Percentiles rank a stretch among this genome's conserved stretches.
phyloP scores from a whole-genome alignment of 2,113 vertebrate species.

The Ophiodon elongatus region DNA sequence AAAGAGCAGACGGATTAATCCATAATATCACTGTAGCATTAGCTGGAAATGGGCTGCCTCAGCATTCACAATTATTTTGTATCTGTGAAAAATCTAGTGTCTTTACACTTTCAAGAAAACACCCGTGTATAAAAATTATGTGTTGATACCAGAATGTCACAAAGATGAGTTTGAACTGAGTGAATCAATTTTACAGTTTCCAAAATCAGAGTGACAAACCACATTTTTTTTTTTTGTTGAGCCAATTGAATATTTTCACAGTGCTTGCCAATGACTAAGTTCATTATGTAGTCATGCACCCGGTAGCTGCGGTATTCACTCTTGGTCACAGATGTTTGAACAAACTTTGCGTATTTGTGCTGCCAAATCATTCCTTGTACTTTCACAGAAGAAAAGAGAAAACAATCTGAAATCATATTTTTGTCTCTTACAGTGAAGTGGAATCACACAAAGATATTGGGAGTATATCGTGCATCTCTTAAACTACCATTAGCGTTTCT shows the following conservation, averaged over 20 bases:
- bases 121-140: not conserved
- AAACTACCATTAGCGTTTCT: slow-evolving; percentile 15
- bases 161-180: not conserved
- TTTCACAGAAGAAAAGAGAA: slow-evolving; percentile 43
- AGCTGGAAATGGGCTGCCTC: slow-evolving; percentile 35
- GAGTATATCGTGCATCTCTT: slow-evolving; percentile 26
- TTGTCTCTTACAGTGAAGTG: slow-evolving; percentile 25
- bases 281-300: not conserved
- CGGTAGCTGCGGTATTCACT: slow-evolving; percentile 14
- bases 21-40: slow-evolving; percentile 23
- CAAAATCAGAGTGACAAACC: not conserved
- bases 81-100: slow-evolving; percentile 38
- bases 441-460: slow-evolving; percentile 25
- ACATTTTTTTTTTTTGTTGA: not conserved
- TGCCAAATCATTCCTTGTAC: slow-evolving; percentile 70
- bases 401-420: slow-evolving; percentile 10
- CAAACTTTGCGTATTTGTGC: slow-evolving; percentile 22
- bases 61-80: slow-evolving; percentile 20
- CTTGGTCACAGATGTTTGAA: slow-evolving; percentile 1
- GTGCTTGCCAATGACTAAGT: slow-evolving; percentile 1
- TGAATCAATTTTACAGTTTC: not conserved
- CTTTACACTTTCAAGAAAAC: slow-evolving; percentile 23
- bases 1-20: slow-evolving; percentile 16
- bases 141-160: not conserved
- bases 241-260: slow-evolving; percentile 17